Evolutionary conservation across 2,888 invertebrate genomes (phyloP).

Genomic region (Cataglyphis livida): DNA sequence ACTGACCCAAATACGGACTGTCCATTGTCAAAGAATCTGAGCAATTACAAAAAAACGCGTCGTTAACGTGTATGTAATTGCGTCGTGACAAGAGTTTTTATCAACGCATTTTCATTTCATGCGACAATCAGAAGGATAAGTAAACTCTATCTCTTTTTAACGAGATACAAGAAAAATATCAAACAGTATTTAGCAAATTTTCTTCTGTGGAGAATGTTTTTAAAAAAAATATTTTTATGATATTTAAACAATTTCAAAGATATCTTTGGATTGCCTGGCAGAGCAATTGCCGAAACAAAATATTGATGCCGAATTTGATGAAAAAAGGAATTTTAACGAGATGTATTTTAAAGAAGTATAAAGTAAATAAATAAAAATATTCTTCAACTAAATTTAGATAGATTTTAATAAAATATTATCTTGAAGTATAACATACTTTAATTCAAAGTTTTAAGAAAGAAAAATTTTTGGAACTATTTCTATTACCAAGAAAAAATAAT

Average conservation of each 20-base stretch:
- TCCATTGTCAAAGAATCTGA: constrained; percentile 57
- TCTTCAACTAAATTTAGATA: neutral
- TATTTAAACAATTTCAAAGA: neutral
- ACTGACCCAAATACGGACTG: constrained; percentile 67
- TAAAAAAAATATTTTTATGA: neutral
- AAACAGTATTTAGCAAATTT: neutral
- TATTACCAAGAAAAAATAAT: too few relatives aligned
- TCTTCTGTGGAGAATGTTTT: neutral
- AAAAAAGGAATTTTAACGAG: neutral
- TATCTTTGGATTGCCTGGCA: neutral
- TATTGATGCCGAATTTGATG: neutral
- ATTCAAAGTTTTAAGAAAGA: neutral
- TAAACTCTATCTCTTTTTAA: neutral
- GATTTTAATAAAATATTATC: neutral
- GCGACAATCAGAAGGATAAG: neutral
- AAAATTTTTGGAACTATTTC: neutral
- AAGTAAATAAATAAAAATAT: neutral
- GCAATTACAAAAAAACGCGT: constrained; percentile 46
- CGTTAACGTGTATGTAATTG: constrained; percentile 35
- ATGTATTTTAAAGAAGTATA: neutral
- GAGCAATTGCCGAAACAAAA: too few relatives aligned
- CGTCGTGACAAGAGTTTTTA: constrained; percentile 30
- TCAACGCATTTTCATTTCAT: constrained; percentile 24
- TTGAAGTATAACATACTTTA: neutral
- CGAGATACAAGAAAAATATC: neutral